Base-by-base conservation (phyloP, 2,797 vertebrate species). In the Malacoctenus gilli region DNA sequence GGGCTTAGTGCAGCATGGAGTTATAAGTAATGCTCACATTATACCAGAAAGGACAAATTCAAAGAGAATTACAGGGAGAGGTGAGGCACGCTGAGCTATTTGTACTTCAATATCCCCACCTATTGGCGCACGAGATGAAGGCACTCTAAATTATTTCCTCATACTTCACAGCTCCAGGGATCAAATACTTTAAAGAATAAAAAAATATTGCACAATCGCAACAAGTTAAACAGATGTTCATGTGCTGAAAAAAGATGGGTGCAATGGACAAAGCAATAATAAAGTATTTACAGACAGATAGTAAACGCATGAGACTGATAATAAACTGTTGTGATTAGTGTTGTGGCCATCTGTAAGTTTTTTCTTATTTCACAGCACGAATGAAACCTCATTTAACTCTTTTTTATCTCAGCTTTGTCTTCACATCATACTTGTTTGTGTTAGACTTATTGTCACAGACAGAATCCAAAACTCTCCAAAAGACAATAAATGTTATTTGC, bases 31-130 rank as follows among this genome's bases (percentile, higher is more conserved):
- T 82, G 84, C 73, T 78, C 77, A 80, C 79, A 87, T 84, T 86
- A 87, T 77, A 82, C 79, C 78, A 83, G 79, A 88, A 85, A 86
- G 80, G 83, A 90, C 86, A 85, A 85, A 81, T 84, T 77, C 71
- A 81, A 80, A 80, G 64, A 70, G 82, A 79, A 75, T 64, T 51
- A 73, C 44, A 81, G 44, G 44, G 53, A 78, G 70, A 71, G 69
- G 67, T 77, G 72, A 75, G 54, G 60, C 73, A 37, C 34, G 25
- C 51, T 4, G 30, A 71, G 72, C 49, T 56, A 80, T 87, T 73
- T 77, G 44, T 73, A 87, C 82, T 85, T 87, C 87, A 90, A 87
- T 66, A 90, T 78, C 79, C 37, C 89, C 87, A 89, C 87, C 89
- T 91, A 85, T 89, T 86, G 88, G 88, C 62, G 53, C 43, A 19